phyloP scores from a whole-genome alignment of 2,888 invertebrate species.

The Amphipoea oculea region DNA sequence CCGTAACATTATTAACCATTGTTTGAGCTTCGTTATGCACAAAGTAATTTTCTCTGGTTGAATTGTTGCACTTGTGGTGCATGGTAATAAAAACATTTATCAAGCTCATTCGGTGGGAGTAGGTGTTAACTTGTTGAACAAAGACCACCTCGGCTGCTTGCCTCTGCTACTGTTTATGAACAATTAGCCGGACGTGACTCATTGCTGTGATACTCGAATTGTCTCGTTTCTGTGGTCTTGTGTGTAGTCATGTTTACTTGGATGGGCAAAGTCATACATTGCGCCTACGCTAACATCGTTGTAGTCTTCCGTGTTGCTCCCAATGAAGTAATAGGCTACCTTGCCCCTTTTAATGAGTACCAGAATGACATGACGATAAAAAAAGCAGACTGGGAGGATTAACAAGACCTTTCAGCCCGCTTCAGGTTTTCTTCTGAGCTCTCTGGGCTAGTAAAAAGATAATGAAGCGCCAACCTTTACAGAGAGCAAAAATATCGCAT shows the following conservation, averaged over 20 bases:
- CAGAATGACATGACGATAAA: not conserved
- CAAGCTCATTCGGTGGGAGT: slow-evolving; percentile 72
- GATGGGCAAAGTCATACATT: slow-evolving; percentile 53
- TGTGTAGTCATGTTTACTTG: slow-evolving; percentile 59
- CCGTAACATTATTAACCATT: slow-evolving; percentile 79
- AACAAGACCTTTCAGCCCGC: not conserved
- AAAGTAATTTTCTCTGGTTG: slow-evolving; percentile 85
- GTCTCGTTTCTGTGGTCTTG: slow-evolving; percentile 64
- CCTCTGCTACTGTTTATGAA: slow-evolving; percentile 75
- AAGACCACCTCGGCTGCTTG: slow-evolving; percentile 81
- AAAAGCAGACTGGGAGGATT: not conserved
- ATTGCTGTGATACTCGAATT: slow-evolving; percentile 69
- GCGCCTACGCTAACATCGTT: slow-evolving; percentile 48
- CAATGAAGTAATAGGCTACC: not conserved
- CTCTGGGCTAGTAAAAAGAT: not conserved
- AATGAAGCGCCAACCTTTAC: not conserved
- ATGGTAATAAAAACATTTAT: slow-evolving; percentile 82
- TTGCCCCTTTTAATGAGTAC: not conserved
- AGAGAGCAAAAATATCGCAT: not conserved
- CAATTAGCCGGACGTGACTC: slow-evolving; percentile 76
- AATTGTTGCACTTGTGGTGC: slow-evolving; percentile 81
- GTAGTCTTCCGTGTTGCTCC: slow-evolving; percentile 19
- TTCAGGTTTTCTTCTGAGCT: not conserved
- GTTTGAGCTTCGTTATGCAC: slow-evolving; percentile 84
- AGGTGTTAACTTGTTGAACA: slow-evolving; percentile 82